Percentiles rank a stretch among this genome's conserved stretches.
Evolutionary conservation across 2,797 vertebrate species (phyloP).

Genomic region (Sebastes iracundus): DNA sequence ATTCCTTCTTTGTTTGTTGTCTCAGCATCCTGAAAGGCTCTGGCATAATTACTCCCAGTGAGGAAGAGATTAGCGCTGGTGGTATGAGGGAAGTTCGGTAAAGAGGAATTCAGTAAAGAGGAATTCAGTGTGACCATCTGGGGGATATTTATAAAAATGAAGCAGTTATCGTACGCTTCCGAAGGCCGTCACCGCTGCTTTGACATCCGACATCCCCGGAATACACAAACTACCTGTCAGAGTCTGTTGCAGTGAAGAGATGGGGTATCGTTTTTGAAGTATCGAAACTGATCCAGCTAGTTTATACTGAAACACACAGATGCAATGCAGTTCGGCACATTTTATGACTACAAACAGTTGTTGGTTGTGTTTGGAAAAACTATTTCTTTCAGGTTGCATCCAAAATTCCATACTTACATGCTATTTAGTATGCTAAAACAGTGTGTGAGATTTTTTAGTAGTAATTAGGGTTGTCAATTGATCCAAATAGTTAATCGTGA

Average conservation of each 20-base stretch:
- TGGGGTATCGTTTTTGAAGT: background rate
- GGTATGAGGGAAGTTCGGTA: slow-evolving; percentile 45
- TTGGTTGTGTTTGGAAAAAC: background rate
- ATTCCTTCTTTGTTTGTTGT: slow-evolving; percentile 67
- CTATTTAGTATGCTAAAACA: too few species aligned
- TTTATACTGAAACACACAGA: background rate
- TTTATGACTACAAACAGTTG: background rate
- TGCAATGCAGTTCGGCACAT: background rate
- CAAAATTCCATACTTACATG: too few species aligned
- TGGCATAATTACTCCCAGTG: slow-evolving; percentile 62
- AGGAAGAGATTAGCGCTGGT: slow-evolving; percentile 64
- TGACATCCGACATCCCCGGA: background rate
- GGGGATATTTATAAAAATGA: slow-evolving; percentile 53
- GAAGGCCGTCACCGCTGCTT: slow-evolving; percentile 1
- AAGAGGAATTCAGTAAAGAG: slow-evolving; percentile 36
- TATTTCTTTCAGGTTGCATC: background rate
- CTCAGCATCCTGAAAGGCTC: slow-evolving; percentile 60
- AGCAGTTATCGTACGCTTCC: slow-evolving; percentile 43
- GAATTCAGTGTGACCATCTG: slow-evolving; percentile 54
- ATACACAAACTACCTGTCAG: slow-evolving; percentile 21
- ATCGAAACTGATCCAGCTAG: background rate
- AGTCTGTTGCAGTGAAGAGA: background rate
- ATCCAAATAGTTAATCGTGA: too few species aligned
- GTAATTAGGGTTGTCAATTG: too few species aligned
- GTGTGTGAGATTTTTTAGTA: too few species aligned